A percentile compares a stretch with the other conserved stretches of the same genome.
phyloP scores from a whole-genome alignment of 2,797 vertebrate species.

The Gymnopithys bicolor region DNA sequence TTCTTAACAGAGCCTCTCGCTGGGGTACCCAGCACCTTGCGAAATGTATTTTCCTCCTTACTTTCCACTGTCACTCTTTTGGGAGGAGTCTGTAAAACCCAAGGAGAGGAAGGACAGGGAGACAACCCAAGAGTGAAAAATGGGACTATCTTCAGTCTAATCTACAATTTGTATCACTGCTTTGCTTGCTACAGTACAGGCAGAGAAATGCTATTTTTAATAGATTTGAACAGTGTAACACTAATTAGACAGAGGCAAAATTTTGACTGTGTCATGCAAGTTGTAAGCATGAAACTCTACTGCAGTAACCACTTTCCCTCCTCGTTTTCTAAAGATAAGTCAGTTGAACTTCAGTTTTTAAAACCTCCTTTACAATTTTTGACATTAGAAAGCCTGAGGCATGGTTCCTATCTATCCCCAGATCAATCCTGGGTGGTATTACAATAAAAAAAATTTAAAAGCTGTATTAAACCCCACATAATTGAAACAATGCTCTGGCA shows the following conservation, averaged over 20 bases:
- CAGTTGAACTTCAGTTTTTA: not conserved
- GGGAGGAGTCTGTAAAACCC: slow-evolving; percentile 79
- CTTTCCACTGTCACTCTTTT: slow-evolving; percentile 85
- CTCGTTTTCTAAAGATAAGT: not conserved
- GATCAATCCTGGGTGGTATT: not conserved
- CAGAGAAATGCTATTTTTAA: not conserved
- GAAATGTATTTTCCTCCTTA: slow-evolving; percentile 85
- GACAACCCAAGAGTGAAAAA: not conserved
- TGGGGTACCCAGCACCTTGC: slow-evolving; percentile 88
- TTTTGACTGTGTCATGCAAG: not conserved
- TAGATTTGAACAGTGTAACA: not conserved
- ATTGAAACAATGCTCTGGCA: not conserved
- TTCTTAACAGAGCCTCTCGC: slow-evolving; percentile 79
- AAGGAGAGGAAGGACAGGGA: not conserved
- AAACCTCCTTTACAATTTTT: not conserved
- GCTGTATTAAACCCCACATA: not conserved
- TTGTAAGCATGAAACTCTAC: not conserved
- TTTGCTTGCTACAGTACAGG: not conserved
- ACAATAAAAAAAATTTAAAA: not conserved
- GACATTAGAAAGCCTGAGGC: not conserved
- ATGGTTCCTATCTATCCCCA: not conserved
- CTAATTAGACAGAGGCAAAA: not conserved
- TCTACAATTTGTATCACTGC: not conserved
- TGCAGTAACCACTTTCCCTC: not conserved
- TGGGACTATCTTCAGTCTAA: not conserved